These are phyloP conservation scores for Polydrusus tereticollis DNA, from an alignment of 2,888 invertebrate genomes.

Conservation along the genomic window DNA sequence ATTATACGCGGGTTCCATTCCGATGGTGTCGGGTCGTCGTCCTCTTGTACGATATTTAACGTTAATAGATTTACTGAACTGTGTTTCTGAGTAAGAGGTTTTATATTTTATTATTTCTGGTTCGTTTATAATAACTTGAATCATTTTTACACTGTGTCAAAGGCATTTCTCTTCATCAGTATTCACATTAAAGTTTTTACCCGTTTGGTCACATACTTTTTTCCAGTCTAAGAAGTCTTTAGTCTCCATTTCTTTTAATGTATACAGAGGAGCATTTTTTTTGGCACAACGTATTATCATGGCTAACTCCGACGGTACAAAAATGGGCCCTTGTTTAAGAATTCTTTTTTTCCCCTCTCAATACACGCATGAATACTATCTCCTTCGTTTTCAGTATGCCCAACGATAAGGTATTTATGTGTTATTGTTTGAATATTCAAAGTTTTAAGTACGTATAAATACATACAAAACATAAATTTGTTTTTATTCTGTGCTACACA, in stretches of 20 bases:
- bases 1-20: constrained; percentile 28
- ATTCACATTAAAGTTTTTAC: constrained; percentile 13
- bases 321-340: not conserved
- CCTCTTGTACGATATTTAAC: constrained; percentile 20
- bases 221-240: constrained; percentile 11
- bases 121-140: not conserved
- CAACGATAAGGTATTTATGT: not conserved
- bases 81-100: constrained; percentile 10
- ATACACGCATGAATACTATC: constrained; percentile 9
- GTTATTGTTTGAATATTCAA: constrained; percentile 19
- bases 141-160: constrained; percentile 22
- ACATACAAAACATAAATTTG: constrained; percentile 4
- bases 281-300: constrained; percentile 1
- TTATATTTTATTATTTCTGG: constrained; percentile 13
- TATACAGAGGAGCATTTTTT: constrained; percentile 12
- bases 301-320: constrained; percentile 1
- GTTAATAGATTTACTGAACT: constrained; percentile 16
- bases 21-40: constrained; percentile 1
- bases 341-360: constrained; percentile 8
- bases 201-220: constrained; percentile 4
- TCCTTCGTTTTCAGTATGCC: constrained; percentile 15
- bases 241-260: constrained; percentile 6
- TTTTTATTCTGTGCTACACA: constrained; percentile 1
- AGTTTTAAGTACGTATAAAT: not conserved
- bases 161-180: constrained; percentile 12